Conservation (phyloP, 2,888 invertebrate species). For the Acronicta leporina region DNA sequence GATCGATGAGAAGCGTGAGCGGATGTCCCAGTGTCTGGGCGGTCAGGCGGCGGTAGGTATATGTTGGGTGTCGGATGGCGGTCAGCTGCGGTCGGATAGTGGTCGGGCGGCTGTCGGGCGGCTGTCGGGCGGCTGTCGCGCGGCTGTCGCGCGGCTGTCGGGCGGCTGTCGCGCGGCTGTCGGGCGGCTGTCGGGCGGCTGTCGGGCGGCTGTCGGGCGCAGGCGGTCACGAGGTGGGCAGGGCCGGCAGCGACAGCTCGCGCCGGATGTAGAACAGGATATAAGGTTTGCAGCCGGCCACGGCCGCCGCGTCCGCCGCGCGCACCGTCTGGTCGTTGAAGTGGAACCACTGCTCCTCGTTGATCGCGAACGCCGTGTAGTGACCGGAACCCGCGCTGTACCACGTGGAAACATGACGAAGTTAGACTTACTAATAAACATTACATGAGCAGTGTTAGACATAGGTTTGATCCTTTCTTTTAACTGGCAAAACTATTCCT, state of each 20-base stretch:
- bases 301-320: constrained; percentile 90
- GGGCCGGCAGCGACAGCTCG: constrained; percentile 85
- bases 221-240: constrained; percentile 29
- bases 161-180: not conserved
- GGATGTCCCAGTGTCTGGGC: not conserved
- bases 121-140: constrained; percentile 21
- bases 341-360: constrained; percentile 95
- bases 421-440: not conserved
- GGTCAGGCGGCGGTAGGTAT: not conserved
- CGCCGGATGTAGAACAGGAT: constrained; percentile 95
- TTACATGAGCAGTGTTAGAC: too few species aligned
- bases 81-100: too few species aligned
- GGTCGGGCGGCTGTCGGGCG: not conserved
- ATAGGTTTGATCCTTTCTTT: too few species aligned
- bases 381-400: constrained; percentile 94
- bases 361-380: constrained; percentile 95
- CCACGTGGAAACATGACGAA: not conserved
- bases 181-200: not conserved
- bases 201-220: not conserved
- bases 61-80: not conserved
- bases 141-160: constrained; percentile 86
- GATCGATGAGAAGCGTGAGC: not conserved
- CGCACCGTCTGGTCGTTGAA: constrained; percentile 96
- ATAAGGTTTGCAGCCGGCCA: constrained; percentile 94
- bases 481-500: too few species aligned